Percentiles rank a stretch among this genome's conserved stretches.
phyloP scores from a whole-genome alignment of 2,888 invertebrate species.

The Drosophila cyrtoloma region DNA sequence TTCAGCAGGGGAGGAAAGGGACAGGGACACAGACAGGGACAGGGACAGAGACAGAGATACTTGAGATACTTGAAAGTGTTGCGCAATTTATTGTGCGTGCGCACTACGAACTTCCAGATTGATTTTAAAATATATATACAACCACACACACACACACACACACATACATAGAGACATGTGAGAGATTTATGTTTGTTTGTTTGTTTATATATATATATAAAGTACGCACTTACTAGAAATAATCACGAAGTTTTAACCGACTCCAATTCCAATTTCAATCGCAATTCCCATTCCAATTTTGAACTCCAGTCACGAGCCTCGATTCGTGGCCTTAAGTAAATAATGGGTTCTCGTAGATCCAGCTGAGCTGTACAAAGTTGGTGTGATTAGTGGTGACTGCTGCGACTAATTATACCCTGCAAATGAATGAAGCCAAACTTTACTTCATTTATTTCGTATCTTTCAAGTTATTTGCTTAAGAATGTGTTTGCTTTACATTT shows the following conservation, averaged over 20 bases:
- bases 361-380: not conserved
- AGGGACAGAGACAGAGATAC: not conserved
- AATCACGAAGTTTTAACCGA: not conserved
- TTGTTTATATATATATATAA: not conserved
- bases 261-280: conserved; percentile 1
- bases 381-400: not conserved
- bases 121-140: not conserved
- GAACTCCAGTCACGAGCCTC: not conserved
- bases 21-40: not conserved
- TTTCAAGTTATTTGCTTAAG: not conserved
- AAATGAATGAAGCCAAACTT: not conserved
- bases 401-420: not conserved
- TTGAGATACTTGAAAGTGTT: conserved; percentile 41
- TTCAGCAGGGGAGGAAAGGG: not conserved
- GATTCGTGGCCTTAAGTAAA: not conserved
- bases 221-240: not conserved
- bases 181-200: not conserved
- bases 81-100: conserved; percentile 68
- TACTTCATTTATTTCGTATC: not conserved
- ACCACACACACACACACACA: not conserved
- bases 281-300: not conserved
- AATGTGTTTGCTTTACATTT: not conserved
- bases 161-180: not conserved
- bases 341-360: not conserved
- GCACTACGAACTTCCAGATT: conserved; percentile 27